Evolutionary conservation across 2,888 invertebrate species (phyloP).

Genomic region (Ophonus ardosiacus): DNA sequence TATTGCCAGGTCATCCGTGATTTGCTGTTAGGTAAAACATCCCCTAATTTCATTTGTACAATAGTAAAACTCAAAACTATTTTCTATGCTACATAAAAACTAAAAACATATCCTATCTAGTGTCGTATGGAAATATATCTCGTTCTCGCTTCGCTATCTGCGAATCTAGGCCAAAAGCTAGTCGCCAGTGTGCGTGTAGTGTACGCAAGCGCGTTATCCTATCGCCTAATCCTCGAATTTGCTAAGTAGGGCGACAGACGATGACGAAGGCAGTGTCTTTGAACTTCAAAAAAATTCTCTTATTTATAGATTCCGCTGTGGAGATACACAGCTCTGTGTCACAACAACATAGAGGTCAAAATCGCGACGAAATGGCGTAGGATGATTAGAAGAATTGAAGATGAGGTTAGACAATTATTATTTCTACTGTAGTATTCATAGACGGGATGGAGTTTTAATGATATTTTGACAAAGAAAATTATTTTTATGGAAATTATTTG

Average conservation of each 20-base stretch:
- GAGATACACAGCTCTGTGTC: not conserved
- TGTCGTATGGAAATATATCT: not conserved
- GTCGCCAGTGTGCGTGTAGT: not conserved
- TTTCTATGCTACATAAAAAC: not conserved
- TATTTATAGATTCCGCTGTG: constrained; percentile 55
- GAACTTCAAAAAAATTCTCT: constrained; percentile 63
- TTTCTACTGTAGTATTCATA: no score
- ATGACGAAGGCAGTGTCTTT: constrained; percentile 60
- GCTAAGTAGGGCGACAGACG: constrained; percentile 58
- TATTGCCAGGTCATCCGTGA: no score
- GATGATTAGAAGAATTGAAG: not conserved
- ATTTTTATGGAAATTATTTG: not conserved
- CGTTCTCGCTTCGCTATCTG: not conserved
- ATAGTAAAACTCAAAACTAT: not conserved
- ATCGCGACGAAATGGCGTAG: not conserved
- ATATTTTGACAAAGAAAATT: not conserved
- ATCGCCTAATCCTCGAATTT: constrained; percentile 48
- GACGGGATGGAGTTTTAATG: not conserved
- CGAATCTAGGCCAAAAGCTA: constrained; percentile 50
- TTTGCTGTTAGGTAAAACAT: no score
- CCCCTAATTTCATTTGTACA: not conserved
- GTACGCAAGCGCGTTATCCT: constrained; percentile 27
- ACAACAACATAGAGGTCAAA: not conserved
- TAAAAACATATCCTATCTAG: not conserved
- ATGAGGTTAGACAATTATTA: not conserved